Percentiles rank a stretch among this genome's conserved stretches.
phyloP scores from a whole-genome alignment of 2,797 vertebrate species.

The Enteromius argenteus region DNA sequence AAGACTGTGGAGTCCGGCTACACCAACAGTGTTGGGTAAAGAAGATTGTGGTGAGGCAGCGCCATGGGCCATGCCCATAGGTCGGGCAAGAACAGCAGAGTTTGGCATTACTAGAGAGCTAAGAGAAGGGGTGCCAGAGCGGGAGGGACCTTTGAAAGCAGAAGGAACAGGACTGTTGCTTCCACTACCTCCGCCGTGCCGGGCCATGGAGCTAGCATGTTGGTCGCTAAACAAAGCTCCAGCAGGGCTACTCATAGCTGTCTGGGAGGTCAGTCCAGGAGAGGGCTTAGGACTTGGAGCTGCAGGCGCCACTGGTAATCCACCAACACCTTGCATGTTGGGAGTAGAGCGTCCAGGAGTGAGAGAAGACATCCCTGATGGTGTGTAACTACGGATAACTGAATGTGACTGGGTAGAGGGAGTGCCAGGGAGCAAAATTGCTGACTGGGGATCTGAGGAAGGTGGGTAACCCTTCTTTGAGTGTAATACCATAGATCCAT shows the following conservation, averaged over 20 bases:
- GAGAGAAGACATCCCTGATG: slow-evolving; percentile 78
- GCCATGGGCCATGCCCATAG: slow-evolving; percentile 79
- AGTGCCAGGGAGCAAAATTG: slow-evolving; percentile 75
- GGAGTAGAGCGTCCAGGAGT: slow-evolving; percentile 80
- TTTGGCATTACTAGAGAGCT: slow-evolving; percentile 82
- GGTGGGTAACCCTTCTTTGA: slow-evolving; percentile 84
- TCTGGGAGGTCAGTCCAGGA: slow-evolving; percentile 62
- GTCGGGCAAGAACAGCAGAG: slow-evolving; percentile 79
- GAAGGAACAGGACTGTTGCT: slow-evolving; percentile 90
- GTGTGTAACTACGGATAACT: slow-evolving; percentile 86
- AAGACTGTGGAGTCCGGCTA: slow-evolving; percentile 82
- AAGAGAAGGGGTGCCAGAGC: slow-evolving; percentile 82
- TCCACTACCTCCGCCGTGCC: slow-evolving; percentile 75
- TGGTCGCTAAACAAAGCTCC: slow-evolving; percentile 68
- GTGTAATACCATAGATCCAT: slow-evolving; percentile 75
- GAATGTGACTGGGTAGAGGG: slow-evolving; percentile 78
- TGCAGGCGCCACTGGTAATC: slow-evolving; percentile 70
- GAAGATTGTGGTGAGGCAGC: slow-evolving; percentile 83
- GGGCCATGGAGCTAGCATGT: slow-evolving; percentile 62
- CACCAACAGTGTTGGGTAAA: slow-evolving; percentile 81
- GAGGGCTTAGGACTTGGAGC: slow-evolving; percentile 76
- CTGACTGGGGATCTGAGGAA: slow-evolving; percentile 81
- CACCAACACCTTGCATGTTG: slow-evolving; percentile 75
- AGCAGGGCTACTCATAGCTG: slow-evolving; percentile 55
- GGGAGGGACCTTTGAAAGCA: slow-evolving; percentile 90